Base-by-base conservation (phyloP, 2,888 invertebrate genomes). In the Sarcophaga variegata region DNA sequence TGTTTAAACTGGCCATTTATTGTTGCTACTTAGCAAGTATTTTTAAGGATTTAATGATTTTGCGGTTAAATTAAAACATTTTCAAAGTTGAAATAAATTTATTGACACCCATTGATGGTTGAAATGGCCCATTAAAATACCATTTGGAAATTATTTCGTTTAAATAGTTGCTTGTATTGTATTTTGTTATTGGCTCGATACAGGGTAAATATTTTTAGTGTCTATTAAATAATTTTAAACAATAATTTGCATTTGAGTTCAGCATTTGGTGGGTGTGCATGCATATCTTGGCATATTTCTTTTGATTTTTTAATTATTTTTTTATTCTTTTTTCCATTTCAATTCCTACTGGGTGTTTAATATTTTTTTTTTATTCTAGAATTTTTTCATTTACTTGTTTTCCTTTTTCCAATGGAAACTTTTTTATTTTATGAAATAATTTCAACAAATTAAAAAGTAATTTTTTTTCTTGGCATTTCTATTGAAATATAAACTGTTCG, bases 101-200 rank as follows among this genome's bases (percentile, higher is more conserved):
- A 81, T 72, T 67, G 77, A 62, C 66, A 72, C 54, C 62, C 45
- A n/a, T 25, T 75, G 81, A 75, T 60, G 45, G 27, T n/a, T 77
- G 4, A 67, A 78, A 69, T 85, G 59, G 25, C 10, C 54, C 47
- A 81, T 85, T 77, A 63, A 74, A 14, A 47, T 66, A 71, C 20
- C 63, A 54, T 37, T 22, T 63, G 6, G 6, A 25, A 71, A 75
- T 49, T 72, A 63, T 49, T 49, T 27, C 5, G 49, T 14, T 12
- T 22, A 71, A 66, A 71, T 17, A 17, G 22, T 54, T 54, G 12
- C 2, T 54, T 12, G 12, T 54, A 17, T 14, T 4, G 8, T 3
- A 14, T 12, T 54, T 54, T 54, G 1, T 14, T 54, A 17, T 54
- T 54, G 54, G 14, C 4, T 14, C 0, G 54, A 54, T 54, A 54